phyloP scores from a whole-genome alignment of 1,140 invertebrate species.

The Schmidtea mediterranea region DNA sequence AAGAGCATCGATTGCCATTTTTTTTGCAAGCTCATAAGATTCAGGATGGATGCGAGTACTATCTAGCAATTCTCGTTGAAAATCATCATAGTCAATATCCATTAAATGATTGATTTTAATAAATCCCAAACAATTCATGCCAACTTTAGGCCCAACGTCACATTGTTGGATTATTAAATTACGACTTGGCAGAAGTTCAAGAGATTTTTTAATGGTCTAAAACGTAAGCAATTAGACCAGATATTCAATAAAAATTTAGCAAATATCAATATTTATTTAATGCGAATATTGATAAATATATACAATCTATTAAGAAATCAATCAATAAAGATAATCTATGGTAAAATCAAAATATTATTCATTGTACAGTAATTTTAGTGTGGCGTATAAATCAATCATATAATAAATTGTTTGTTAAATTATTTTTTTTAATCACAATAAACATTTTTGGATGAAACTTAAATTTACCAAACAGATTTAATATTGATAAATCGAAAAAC shows the following conservation, averaged over 20 bases:
- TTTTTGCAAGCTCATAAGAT: constrained; percentile 93
- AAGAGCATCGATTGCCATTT: constrained; percentile 96
- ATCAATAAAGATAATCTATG: no score
- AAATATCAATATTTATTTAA: no score
- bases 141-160: constrained; percentile 89
- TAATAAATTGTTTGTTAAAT: no score
- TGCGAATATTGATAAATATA: no score
- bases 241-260: no score
- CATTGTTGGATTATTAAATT: constrained; percentile 75
- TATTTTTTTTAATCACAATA: no score
- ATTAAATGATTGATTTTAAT: constrained; percentile 57
- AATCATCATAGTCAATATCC: constrained; percentile 32
- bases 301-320: not conserved
- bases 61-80: constrained; percentile 80
- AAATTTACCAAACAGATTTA: no score
- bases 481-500: no score
- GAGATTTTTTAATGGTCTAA: constrained; percentile 1
- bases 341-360: no score
- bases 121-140: constrained; percentile 94
- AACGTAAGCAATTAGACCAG: not conserved
- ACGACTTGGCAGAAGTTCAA: constrained; percentile 50
- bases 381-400: no score
- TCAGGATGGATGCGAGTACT: constrained; percentile 92
- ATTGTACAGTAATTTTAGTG: no score
- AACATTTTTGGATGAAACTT: no score